A percentile compares a stretch with the other conserved stretches of the same genome.
Evolutionary conservation across 1,140 invertebrate species (phyloP).

Genomic region (Drosophila pseudoananassae): DNA sequence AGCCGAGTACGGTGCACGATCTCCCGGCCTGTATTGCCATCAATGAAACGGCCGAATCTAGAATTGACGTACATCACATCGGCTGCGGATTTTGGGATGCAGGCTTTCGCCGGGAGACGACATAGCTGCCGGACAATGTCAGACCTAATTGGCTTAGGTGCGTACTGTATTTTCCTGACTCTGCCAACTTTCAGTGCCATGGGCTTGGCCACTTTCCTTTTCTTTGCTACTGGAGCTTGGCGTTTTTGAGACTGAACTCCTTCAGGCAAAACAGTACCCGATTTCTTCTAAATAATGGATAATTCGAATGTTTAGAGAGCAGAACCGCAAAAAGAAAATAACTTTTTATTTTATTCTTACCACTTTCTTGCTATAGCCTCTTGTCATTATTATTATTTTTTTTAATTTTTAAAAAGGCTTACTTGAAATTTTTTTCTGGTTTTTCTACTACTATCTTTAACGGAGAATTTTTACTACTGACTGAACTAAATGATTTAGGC

Average conservation of each 20-base stretch:
- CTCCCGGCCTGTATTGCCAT: not conserved
- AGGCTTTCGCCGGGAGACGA: not conserved
- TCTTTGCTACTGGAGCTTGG: not conserved
- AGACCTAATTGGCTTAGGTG: not conserved
- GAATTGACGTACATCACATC: conserved; percentile 33
- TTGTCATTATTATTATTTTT: not conserved
- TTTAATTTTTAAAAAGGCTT: not conserved
- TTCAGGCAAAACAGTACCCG: not conserved
- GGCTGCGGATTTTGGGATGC: not conserved
- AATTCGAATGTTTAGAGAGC: not conserved
- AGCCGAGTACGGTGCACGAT: not conserved
- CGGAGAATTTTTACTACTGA: not conserved
- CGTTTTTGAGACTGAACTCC: not conserved
- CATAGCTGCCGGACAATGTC: conserved; percentile 29
- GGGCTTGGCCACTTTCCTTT: not conserved
- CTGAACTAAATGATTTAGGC: not conserved
- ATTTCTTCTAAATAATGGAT: not conserved
- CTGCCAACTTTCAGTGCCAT: not conserved
- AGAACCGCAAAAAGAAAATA: too few relatives aligned
- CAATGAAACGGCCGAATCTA: conserved; percentile 1
- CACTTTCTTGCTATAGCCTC: not conserved
- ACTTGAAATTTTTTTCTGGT: not conserved
- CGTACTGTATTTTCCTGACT: not conserved
- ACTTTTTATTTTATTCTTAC: too few relatives aligned
- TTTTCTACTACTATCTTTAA: not conserved